Conservation (phyloP, 2,888 invertebrate genomes). For the Acronicta psi region DNA sequence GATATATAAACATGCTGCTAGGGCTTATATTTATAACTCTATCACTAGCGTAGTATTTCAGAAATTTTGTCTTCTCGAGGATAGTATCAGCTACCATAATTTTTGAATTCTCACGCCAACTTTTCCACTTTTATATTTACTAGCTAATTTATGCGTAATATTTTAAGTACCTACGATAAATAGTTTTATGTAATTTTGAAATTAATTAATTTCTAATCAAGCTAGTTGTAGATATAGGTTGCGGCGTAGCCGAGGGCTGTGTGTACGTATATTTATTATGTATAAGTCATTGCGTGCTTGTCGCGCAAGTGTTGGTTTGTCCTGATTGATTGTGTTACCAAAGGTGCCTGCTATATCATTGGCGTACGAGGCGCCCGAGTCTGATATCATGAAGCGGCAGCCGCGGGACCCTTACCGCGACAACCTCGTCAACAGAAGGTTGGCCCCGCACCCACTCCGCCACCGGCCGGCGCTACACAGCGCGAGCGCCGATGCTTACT, state of each 20-base stretch:
- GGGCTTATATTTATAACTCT: slow-evolving; percentile 78
- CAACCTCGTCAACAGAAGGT: slow-evolving; percentile 99
- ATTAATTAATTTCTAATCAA: slow-evolving; percentile 57
- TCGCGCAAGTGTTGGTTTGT: slow-evolving; percentile 74
- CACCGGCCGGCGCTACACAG: slow-evolving; percentile 48
- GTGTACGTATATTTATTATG: slow-evolving; percentile 75
- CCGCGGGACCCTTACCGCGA: slow-evolving; percentile 99
- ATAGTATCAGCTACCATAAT: slow-evolving; percentile 71
- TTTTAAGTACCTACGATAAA: slow-evolving; percentile 68
- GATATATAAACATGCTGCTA: slow-evolving; percentile 72
- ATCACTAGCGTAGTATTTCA: slow-evolving; percentile 82
- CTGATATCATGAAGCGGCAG: slow-evolving; percentile 99
- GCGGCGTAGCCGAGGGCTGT: slow-evolving; percentile 67
- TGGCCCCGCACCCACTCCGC: slow-evolving; percentile 82
- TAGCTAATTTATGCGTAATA: slow-evolving; percentile 76
- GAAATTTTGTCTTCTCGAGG: slow-evolving; percentile 72
- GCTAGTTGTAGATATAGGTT: slow-evolving; percentile 71
- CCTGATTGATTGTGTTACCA: slow-evolving; percentile 89
- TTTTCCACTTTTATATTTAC: slow-evolving; percentile 76
- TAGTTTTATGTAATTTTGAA: slow-evolving; percentile 65
- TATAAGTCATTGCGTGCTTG: slow-evolving; percentile 67
- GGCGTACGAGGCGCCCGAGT: slow-evolving; percentile 99
- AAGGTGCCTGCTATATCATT: slow-evolving; percentile 99
- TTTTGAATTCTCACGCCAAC: slow-evolving; percentile 79
- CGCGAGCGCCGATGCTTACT: slow-evolving; percentile 72